Base-by-base conservation (phyloP, 2,888 invertebrate genomes). In the Gnatocerus cornutus region DNA sequence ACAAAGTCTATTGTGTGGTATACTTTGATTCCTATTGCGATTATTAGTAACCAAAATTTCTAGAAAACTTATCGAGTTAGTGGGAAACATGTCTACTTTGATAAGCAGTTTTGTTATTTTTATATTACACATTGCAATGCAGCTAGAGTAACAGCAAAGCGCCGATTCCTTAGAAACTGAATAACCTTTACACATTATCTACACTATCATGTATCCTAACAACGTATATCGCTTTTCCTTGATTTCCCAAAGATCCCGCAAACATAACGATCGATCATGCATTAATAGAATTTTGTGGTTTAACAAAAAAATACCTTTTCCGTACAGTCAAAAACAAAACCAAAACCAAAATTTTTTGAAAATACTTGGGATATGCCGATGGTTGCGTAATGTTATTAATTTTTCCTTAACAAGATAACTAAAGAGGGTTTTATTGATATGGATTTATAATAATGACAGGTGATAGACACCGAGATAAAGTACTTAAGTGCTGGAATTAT, bases 251-350 rank as follows among this genome's bases (percentile, higher is more conserved):
- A 53, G 53, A 64, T 55, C 33, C 62, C 53, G 53, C 53, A 64
- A 53, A 53, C 53, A 64, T 64, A 30, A 16, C 53, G 29, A 21
- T 4, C 21, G 21, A 64, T 64, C 64, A 53, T 62, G 52, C 52
- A 62, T 62, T 62, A 62, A 62, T 62, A 62, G 62, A 62, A 50
- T 52, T 62, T 62, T 62, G 52, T 62, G 29, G 37, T 62, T 55
- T 45, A 45, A 64, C 45, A 64, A 55, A 55, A 64, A 64, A 64
- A 53, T 37, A 48, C 16, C 39, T 46, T 61, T 64, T 53, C 45
- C 55, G 50, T 62, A 21, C n/a, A n/a, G 53, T 53, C 64, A 64
- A 64, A 64, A 45, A 33, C 21, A 43, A 39, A 45, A 53, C 29
- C 30, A 64, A 30, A n/a, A n/a, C n/a, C 53, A 53, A 30, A 14